A percentile compares a stretch with the other conserved stretches of the same genome.
These are phyloP conservation scores for Lerista edwardsae DNA, from an alignment of 2,797 vertebrate species.

Conservation along the genomic window DNA sequence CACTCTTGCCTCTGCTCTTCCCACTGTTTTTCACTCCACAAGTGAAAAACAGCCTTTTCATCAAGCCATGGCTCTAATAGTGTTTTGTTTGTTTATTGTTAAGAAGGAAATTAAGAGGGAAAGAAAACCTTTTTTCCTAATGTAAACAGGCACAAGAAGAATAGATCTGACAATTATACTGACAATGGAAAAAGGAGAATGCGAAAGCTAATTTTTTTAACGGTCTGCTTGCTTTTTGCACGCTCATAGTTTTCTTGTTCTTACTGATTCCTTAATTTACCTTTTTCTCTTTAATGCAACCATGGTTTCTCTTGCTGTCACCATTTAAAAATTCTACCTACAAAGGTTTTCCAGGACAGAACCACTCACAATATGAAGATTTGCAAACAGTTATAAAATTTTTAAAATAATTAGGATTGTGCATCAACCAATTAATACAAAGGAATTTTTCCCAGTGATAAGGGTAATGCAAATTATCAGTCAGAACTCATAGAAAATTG, in stretches of 20 bases:
- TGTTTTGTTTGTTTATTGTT: slow-evolving; percentile 38
- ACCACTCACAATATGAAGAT: not conserved
- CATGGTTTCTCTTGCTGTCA: slow-evolving; percentile 11
- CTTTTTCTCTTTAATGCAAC: not conserved
- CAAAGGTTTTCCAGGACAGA: not conserved
- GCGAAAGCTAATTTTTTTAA: not conserved
- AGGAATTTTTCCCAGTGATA: not conserved
- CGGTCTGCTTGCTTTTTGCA: fast-evolving
- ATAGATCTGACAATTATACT: slow-evolving; percentile 18
- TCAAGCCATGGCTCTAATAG: slow-evolving; percentile 26
- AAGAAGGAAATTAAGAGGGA: slow-evolving; percentile 20
- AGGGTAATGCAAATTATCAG: slow-evolving; percentile 7
- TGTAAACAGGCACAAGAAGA: slow-evolving; percentile 15
- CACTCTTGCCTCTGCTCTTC: slow-evolving; percentile 33
- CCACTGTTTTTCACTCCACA: slow-evolving; percentile 45
- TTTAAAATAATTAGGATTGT: not conserved
- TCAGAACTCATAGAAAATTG: not conserved
- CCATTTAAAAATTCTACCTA: not conserved
- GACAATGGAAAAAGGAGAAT: slow-evolving; percentile 15
- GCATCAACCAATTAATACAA: not conserved
- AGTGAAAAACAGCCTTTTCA: slow-evolving; percentile 44
- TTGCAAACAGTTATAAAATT: not conserved
- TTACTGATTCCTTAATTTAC: not conserved
- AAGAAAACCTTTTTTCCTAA: not conserved
- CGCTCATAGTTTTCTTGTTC: not conserved